Evolutionary conservation across 2,888 invertebrate species (phyloP).

Genomic region (Augiades crinisus): DNA sequence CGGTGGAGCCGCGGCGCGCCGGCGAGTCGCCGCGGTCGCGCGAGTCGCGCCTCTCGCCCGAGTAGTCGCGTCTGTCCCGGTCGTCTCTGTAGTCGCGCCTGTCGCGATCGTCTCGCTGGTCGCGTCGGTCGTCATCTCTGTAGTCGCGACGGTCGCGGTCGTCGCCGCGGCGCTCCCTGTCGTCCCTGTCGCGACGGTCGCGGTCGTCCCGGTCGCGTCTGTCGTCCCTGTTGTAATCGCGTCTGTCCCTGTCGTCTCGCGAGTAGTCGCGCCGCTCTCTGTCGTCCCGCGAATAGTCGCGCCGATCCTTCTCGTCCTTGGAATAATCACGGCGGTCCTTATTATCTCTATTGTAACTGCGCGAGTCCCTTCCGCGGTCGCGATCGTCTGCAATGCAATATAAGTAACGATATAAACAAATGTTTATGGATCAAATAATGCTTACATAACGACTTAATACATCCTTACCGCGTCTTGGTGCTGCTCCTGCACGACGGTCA

Average conservation of each 20-base stretch:
- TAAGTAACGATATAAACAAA: neutral
- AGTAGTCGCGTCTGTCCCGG: conserved; percentile 34
- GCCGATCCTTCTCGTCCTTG: conserved; percentile 39
- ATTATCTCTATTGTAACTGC: conserved; percentile 60
- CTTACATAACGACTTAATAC: too few species aligned
- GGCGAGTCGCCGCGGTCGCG: conserved; percentile 34
- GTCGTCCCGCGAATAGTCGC: conserved; percentile 36
- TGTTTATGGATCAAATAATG: neutral
- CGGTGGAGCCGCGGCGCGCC: conserved; percentile 35
- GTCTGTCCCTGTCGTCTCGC: conserved; percentile 35
- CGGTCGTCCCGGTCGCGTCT: conserved; percentile 33
- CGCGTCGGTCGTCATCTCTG: conserved; percentile 38
- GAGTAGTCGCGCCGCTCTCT: conserved; percentile 37
- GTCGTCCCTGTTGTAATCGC: conserved; percentile 38
- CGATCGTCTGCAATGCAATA: conserved; percentile 47
- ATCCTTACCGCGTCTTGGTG: conserved; percentile 61
- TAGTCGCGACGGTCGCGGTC: conserved; percentile 46
- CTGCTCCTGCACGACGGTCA: conserved; percentile 58
- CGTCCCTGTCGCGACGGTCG: conserved; percentile 37
- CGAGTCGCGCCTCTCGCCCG: conserved; percentile 33
- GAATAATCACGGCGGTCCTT: conserved; percentile 41
- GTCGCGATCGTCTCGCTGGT: conserved; percentile 37
- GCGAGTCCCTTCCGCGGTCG: conserved; percentile 60
- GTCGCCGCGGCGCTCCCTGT: conserved; percentile 36
- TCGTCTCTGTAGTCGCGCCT: conserved; percentile 38